phyloP scores from a whole-genome alignment of 2,797 vertebrate genomes.

The Nannoperca australis region DNA sequence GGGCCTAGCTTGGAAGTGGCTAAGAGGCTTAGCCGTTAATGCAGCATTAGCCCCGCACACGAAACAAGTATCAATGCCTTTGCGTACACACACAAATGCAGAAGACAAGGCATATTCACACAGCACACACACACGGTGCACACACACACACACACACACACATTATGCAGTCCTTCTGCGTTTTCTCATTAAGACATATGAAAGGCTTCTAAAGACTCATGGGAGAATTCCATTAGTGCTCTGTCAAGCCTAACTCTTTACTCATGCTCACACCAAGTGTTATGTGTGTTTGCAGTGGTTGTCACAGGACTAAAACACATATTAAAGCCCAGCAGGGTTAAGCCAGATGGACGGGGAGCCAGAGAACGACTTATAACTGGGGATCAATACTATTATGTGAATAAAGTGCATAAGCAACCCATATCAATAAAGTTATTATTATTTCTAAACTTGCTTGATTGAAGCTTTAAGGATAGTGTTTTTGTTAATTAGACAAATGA shows the following conservation, averaged over 20 bases:
- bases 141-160: constrained; percentile 28
- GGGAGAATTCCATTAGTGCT: constrained; percentile 77
- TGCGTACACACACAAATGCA: constrained; percentile 30
- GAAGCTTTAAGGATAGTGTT: background rate
- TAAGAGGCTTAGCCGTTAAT: constrained; percentile 70
- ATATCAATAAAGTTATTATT: constrained; percentile 1
- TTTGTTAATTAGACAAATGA: background rate
- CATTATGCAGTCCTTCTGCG: constrained; percentile 54
- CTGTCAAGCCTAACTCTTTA: constrained; percentile 75
- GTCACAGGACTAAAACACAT: constrained; percentile 67
- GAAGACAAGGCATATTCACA: constrained; percentile 23
- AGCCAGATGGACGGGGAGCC: constrained; percentile 37
- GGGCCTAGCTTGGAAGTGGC: constrained; percentile 51
- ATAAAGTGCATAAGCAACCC: constrained; percentile 18
- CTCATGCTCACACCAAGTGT: constrained; percentile 59
- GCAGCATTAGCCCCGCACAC: constrained; percentile 47
- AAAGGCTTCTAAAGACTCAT: constrained; percentile 78
- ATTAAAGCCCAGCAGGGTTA: constrained; percentile 44
- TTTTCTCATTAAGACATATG: constrained; percentile 81
- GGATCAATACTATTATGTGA: constrained; percentile 54
- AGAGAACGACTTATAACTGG: constrained; percentile 2
- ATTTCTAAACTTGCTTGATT: background rate
- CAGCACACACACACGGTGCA: constrained; percentile 21
- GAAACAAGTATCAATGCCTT: constrained; percentile 39
- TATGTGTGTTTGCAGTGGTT: constrained; percentile 70